Conservation (phyloP, 1,140 invertebrate species). For the Bombus polaris region DNA sequence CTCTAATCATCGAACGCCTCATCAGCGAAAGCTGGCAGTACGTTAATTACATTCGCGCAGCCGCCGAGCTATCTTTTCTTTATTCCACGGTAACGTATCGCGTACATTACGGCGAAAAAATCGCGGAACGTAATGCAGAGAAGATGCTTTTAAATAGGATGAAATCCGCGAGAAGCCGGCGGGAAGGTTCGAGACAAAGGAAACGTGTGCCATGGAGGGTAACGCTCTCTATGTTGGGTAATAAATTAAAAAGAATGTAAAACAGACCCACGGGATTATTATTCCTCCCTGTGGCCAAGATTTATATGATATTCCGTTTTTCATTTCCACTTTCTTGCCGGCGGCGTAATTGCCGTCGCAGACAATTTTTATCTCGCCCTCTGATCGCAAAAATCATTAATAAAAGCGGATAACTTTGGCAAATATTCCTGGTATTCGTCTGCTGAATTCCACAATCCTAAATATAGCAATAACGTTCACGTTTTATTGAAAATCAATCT, state of each 20-base stretch:
- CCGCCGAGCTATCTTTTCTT: too few relatives aligned
- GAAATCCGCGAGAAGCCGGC: not conserved
- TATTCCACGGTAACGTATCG: not conserved
- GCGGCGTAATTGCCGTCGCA: slow-evolving; percentile 39
- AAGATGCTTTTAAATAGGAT: slow-evolving; percentile 41
- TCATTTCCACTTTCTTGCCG: slow-evolving; percentile 32
- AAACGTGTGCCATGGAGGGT: slow-evolving; percentile 1
- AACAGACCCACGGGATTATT: slow-evolving; percentile 47
- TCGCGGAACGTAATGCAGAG: not conserved
- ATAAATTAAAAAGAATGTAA: slow-evolving; percentile 54
- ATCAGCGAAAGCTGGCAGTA: not conserved
- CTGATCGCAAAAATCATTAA: slow-evolving; percentile 39
- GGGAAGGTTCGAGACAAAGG: slow-evolving; percentile 27
- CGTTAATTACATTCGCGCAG: slow-evolving; percentile 9
- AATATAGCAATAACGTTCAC: not conserved
- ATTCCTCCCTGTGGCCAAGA: slow-evolving; percentile 35
- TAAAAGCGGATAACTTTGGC: not conserved
- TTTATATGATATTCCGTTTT: slow-evolving; percentile 48
- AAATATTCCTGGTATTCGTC: not conserved
- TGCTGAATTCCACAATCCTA: not conserved
- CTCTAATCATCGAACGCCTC: slow-evolving; percentile 24
- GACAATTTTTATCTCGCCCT: slow-evolving; percentile 31
- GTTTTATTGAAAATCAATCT: not conserved
- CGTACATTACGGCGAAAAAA: not conserved
- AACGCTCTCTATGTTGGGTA: slow-evolving; percentile 14